Evolutionary conservation across 2,113 vertebrate species (phyloP).

Genomic region (Aramus guarauna): DNA sequence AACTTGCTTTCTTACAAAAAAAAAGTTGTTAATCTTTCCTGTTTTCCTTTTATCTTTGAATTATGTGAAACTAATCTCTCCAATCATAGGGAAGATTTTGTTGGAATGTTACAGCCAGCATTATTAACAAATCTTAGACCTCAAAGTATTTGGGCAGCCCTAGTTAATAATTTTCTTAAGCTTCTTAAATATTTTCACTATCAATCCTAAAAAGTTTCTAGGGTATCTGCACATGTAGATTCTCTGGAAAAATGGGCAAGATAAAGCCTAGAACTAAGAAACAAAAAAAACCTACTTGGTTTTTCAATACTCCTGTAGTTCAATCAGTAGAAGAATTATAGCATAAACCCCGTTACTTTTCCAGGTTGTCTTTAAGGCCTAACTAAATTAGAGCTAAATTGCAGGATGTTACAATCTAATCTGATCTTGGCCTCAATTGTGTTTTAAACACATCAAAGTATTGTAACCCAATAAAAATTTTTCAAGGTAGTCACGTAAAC

Average conservation of each 20-base stretch:
- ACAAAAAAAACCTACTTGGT: neutral
- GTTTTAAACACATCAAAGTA: constrained; percentile 31
- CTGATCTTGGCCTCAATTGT: neutral
- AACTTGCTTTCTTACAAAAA: neutral
- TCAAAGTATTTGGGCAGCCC: neutral
- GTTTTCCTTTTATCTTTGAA: neutral
- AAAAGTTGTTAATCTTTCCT: neutral
- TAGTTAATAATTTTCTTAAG: neutral
- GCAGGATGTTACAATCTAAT: constrained; percentile 38
- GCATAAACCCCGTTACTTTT: neutral
- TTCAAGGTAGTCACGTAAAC: neutral
- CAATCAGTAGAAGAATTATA: neutral
- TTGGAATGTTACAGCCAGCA: neutral
- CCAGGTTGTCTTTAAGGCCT: neutral
- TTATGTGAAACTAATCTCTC: neutral
- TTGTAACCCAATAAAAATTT: constrained; percentile 3
- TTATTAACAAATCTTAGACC: neutral
- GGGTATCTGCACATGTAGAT: rapidly evolving
- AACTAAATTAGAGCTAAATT: constrained; percentile 9
- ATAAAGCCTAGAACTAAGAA: neutral
- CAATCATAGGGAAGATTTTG: neutral
- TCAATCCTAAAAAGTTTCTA: neutral
- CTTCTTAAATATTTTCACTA: neutral
- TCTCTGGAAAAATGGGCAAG: neutral
- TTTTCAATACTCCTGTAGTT: neutral